Conservation (phyloP, 2,797 vertebrate species). For the Gastrophryne carolinensis region DNA sequence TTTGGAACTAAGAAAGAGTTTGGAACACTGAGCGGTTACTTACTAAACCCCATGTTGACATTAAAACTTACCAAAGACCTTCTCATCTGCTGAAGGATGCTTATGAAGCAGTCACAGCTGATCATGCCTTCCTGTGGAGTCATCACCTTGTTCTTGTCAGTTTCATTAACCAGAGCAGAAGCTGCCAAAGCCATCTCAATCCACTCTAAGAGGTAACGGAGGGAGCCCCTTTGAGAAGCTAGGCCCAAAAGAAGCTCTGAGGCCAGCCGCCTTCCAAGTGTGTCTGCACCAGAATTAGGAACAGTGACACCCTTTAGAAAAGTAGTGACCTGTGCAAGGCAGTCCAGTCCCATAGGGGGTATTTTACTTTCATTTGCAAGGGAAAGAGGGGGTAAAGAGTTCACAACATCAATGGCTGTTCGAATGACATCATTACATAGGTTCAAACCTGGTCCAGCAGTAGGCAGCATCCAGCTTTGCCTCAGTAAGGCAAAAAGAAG, state of each 20-base stretch:
- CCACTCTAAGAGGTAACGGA: slow-evolving; percentile 95
- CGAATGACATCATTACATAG: slow-evolving; percentile 96
- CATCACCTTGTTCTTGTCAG: slow-evolving; percentile 79
- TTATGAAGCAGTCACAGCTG: slow-evolving; percentile 97
- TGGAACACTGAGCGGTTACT: too few relatives aligned
- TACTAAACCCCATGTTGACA: too few relatives aligned
- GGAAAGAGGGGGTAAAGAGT: slow-evolving; percentile 89
- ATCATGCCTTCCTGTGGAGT: slow-evolving; percentile 89
- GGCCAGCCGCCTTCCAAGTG: slow-evolving; percentile 86
- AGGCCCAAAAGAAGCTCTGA: slow-evolving; percentile 91
- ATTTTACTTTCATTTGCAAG: slow-evolving; percentile 98
- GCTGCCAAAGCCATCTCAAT: slow-evolving; percentile 96
- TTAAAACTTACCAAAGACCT: slow-evolving; percentile 60
- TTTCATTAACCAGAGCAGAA: slow-evolving; percentile 83
- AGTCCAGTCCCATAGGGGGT: slow-evolving; percentile 95
- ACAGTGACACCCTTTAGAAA: slow-evolving; percentile 96
- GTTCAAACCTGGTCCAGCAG: slow-evolving; percentile 78
- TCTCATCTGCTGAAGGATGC: slow-evolving; percentile 93
- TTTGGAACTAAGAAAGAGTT: too few relatives aligned
- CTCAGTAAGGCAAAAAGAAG: slow-evolving; percentile 93
- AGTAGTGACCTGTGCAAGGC: slow-evolving; percentile 91
- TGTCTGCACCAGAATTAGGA: slow-evolving; percentile 93
- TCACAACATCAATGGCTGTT: slow-evolving; percentile 94
- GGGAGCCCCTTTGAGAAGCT: slow-evolving; percentile 90
- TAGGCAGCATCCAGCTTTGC: slow-evolving; percentile 95